These are phyloP conservation scores for Eulemur albifrons DNA, from an alignment of 2,797 vertebrate species.

Conservation along the genomic window DNA sequence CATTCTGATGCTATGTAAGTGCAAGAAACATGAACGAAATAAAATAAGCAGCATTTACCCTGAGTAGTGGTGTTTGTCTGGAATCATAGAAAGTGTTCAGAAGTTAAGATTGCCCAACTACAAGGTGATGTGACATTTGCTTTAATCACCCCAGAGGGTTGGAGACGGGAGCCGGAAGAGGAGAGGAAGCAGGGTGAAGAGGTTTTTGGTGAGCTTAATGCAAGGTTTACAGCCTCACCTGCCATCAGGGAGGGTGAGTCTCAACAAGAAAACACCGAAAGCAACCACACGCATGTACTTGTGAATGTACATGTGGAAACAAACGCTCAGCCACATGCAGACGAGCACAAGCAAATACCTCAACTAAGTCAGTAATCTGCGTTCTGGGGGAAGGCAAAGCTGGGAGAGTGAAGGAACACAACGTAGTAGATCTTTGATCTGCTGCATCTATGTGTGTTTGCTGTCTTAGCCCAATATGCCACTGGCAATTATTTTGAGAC, in stretches of 20 bases:
- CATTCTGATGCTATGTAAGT: not conserved
- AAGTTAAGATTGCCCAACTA: conserved; percentile 67
- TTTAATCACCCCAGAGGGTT: conserved; percentile 68
- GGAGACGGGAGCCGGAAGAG: conserved; percentile 41
- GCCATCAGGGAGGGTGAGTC: not conserved
- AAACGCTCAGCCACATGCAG: fast-evolving
- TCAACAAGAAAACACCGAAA: not conserved
- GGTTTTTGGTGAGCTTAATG: not conserved
- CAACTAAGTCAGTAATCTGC: not conserved
- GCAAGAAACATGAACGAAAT: conserved; percentile 35
- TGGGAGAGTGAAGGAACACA: not conserved
- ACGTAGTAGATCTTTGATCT: not conserved
- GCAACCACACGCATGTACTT: not conserved
- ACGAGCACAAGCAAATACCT: not conserved
- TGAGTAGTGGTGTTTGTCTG: conserved; percentile 65
- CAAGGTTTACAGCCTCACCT: conserved; percentile 43
- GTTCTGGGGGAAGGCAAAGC: not conserved
- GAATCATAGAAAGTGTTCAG: conserved; percentile 30
- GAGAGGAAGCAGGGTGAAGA: not conserved
- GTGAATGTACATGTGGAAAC: not conserved
- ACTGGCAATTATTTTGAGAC: not conserved
- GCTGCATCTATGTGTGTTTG: not conserved
- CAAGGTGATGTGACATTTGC: conserved; percentile 72
- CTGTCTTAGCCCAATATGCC: not conserved
- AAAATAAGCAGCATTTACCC: conserved; percentile 73